Percentiles rank a stretch among this genome's conserved stretches.
Evolutionary conservation across 2,113 vertebrate species (phyloP).

Genomic region (Dipodomys stephensi): DNA sequence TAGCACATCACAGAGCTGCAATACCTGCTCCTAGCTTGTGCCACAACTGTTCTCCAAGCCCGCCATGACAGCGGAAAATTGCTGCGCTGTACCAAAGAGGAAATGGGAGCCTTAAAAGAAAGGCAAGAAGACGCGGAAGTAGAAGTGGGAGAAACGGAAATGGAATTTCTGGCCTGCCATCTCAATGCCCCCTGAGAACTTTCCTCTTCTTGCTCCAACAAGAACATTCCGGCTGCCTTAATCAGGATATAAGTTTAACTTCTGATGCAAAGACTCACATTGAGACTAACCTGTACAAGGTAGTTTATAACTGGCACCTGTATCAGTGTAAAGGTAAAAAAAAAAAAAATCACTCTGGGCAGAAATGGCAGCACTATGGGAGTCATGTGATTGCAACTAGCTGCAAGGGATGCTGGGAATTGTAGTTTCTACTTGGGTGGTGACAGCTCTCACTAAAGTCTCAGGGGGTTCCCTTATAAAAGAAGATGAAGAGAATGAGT

Average conservation of each 20-base stretch:
- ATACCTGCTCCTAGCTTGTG: not conserved
- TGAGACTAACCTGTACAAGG: not conserved
- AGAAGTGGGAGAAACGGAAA: not conserved
- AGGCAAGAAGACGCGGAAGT: not conserved
- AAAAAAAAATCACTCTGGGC: not conserved
- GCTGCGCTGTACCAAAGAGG: not conserved
- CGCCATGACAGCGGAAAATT: constrained; percentile 13
- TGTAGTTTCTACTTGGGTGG: constrained; percentile 54
- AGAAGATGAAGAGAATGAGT: not conserved
- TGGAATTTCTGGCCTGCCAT: not conserved
- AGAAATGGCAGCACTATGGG: not conserved
- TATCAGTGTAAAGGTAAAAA: not conserved
- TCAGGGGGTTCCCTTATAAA: not conserved
- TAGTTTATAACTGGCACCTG: not conserved
- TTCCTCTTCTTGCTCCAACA: not conserved
- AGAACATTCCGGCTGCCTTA: not conserved
- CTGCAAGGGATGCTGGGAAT: constrained; percentile 57
- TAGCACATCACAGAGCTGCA: not conserved
- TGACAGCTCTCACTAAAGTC: not conserved
- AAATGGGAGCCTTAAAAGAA: not conserved
- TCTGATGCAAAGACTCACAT: not conserved
- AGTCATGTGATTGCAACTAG: not conserved
- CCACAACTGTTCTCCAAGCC: not conserved
- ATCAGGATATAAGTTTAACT: not conserved
- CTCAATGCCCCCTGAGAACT: not conserved